Evolutionary conservation across 2,113 vertebrate genomes (phyloP).

Genomic region (Pampusana beccarii): DNA sequence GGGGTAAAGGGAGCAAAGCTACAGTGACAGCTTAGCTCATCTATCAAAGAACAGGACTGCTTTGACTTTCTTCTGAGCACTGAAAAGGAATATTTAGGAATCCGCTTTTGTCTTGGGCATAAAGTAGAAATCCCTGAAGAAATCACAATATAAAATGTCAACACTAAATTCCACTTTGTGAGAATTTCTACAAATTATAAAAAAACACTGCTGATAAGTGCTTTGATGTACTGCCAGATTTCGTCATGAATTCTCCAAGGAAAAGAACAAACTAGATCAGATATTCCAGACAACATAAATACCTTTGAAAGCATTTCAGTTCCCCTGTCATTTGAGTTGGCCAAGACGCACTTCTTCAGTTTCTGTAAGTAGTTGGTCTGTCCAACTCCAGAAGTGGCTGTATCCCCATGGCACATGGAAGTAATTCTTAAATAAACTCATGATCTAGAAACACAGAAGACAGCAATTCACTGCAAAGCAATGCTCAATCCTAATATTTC

Average conservation of each 20-base stretch:
- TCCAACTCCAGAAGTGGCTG: background rate
- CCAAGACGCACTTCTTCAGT: background rate
- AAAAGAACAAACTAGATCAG: conserved; percentile 18
- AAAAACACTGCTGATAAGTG: conserved; percentile 33
- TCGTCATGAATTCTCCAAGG: conserved; percentile 33
- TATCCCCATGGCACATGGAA: background rate
- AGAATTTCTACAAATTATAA: conserved; percentile 43
- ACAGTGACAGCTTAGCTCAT: background rate
- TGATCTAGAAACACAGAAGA: background rate
- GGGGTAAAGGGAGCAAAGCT: background rate
- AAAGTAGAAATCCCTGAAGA: background rate
- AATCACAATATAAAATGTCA: conserved; percentile 19
- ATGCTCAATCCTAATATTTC: background rate
- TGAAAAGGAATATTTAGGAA: background rate
- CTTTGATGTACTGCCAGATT: conserved; percentile 32
- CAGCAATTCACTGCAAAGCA: background rate
- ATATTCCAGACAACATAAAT: conserved; percentile 26
- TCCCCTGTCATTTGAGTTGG: background rate
- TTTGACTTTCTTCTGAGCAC: background rate
- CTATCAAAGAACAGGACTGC: background rate
- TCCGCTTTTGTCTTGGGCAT: background rate
- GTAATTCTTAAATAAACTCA: background rate
- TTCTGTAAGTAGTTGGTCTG: background rate
- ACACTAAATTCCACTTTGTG: conserved; percentile 3
- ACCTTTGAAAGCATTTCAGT: background rate